Evolutionary conservation across 2,113 vertebrate genomes (phyloP), one percentile per base, ranked within the genome.

Genomic region (Sminthopsis crassicaudata): DNA sequence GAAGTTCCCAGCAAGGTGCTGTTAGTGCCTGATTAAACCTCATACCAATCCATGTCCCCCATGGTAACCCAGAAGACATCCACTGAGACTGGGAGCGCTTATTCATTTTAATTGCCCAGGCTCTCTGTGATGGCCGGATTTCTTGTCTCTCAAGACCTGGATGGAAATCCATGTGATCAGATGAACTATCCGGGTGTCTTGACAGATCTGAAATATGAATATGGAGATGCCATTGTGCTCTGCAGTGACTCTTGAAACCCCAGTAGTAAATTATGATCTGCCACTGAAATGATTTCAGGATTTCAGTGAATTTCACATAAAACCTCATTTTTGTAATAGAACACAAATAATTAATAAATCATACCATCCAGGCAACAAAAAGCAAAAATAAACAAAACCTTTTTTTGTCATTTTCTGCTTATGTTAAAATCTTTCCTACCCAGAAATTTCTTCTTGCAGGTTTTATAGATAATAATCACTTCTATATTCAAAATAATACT

Each of bases 1-100:
- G 98, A 98, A 98, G 98, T 98, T 98, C 98, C 97, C 98, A 98
- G 98, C 98, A 98, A 98, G 98, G 98, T 98, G 98, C 98, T 98
- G 98, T 98, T 98, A 98, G 98, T 98, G 98, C 98, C 98, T 98
- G 98, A 98, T 98, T 98, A 99, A 99, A 98, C 98, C 98, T 98
- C 98, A 98, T 98, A 98, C 98, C 98, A 98, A 97, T 98, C 98
- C 95, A 42, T 97, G 98, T 98, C 98, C 98, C 98, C 98, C 97
- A 97, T 96, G 98, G 98, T 98, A 98, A 98, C 98, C 98, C 98
- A 98, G 98, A 98, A 98, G 98, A 98, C 96, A 97, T 98, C 98
- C 98, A 95, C 98, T 98, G 98, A 98, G 98, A 98, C 98, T 88
- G 90, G 90, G 97, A 98, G 98, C 96, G 96, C 98, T 98, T 98